Evolutionary conservation across 2,113 vertebrate species (phyloP), one percentile per base, ranked within the genome.

Genomic region (Grallaria varia): DNA sequence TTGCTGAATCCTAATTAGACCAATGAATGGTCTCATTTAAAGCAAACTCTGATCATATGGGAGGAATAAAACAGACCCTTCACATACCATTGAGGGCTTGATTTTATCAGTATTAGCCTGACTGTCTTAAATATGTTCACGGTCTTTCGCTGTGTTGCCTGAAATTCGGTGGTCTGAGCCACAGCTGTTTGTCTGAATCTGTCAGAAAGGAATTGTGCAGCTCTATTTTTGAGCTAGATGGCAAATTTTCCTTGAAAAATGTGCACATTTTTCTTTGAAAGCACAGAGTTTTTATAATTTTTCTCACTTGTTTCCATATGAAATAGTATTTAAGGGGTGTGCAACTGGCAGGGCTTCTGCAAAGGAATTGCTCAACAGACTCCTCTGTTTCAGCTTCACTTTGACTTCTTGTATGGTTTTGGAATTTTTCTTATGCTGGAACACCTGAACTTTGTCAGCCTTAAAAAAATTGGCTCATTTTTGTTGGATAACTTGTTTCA

Each of bases 1-100:
- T 96, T 90, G 73, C 84, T 89, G 93, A 89, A 84, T 89, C 47
- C 81, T 93, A 91, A 82, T 94, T 87, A 91, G 60, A 72, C 33
- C 56, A 60, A 24, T 87, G 87, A 89, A 93, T 95, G 27, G 60
- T 75, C 64, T 96, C 16, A 23, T 90, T 90, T 88, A 52, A 88
- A 75, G 73, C 49, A 77, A 88, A 58, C 59, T 73, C 28, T 3
- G 67, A 66, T 93, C 67, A 83, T 90, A 90, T 83, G 79, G 42
- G 86, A 90, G 68, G 79, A 94, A 92, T 93, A 86, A 81, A 95
- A 67, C 47, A 86, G 76, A 71, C 64, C 59, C 55, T 93, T 77
- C 45, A 80, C 55, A 62, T 71, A 72, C 53, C 37, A 63, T 24
- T 35, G 83, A 58, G 67, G 42, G 24, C 76, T 78, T 89, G 30